Base-by-base conservation (phyloP, 2,797 vertebrate genomes). In the Dendrocincla tyrannina region DNA sequence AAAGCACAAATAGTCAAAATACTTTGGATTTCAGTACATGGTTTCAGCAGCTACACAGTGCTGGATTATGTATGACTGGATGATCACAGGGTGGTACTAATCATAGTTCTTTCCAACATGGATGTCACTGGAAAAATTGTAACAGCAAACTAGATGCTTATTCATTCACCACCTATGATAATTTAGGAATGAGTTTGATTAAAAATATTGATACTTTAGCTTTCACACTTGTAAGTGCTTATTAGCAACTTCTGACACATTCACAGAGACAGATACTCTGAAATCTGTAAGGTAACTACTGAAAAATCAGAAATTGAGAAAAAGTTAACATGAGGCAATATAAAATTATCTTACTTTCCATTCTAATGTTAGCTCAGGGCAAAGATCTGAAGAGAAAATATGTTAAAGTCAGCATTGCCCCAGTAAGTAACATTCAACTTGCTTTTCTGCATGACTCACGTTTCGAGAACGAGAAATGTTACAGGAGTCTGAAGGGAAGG, bases 171-270 rank as follows among this genome's bases (percentile, higher is more conserved):
- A 59, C 24, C 47, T n/a, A 41, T 27, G 56, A 55, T 53, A 50
- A 89, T 77, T 88, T 33, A 85, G 63, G 33, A 75, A 76, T 23
- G 10, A 37, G 27, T 53, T 83, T 81, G 39, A 93, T 91, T 80
- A 83, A 91, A 95, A 95, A 95, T 90, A 93, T 94, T 95, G 89
- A 85, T 70, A 78, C 27, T 88, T 72, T 12, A 86, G 55, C 55
- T 88, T 94, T 95, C 63, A 10, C 37, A 79, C 47, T 63, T 72
- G 12, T 4, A 66, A 69, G 22, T 49, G 59, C 64, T 79, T 72
- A 60, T 85, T 70, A 95, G 63, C 82, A 90, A 24, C 80, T 92
- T 79, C 25, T 84, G 91, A 91, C 46, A 89, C 47, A 49, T 87
- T 63, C 56, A 44, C 60, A 85, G 74, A 93, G 67, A 79, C 55